Percentiles rank a stretch among this genome's conserved stretches.
Conservation (phyloP, 2,797 vertebrate genomes). For the Arrhamphus sclerolepis region DNA sequence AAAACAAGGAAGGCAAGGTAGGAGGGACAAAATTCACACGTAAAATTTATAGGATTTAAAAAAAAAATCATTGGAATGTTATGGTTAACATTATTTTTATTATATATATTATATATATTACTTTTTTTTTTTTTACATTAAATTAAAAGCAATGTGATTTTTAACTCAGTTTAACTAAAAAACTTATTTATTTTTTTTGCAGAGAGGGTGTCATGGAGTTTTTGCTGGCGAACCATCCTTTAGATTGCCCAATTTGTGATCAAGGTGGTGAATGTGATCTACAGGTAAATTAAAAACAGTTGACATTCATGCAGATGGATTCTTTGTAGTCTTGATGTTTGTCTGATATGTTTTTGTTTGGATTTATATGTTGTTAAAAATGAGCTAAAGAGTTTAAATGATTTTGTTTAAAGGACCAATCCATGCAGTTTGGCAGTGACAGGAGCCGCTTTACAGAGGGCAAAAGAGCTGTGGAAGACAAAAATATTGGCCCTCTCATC, state of each 20-base stretch:
- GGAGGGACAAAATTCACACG: background rate
- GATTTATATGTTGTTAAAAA: background rate
- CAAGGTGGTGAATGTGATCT: conserved; percentile 97
- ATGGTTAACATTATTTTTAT: too few relatives aligned
- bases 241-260: conserved; percentile 98
- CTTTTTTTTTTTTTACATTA: background rate
- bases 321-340: too few relatives aligned
- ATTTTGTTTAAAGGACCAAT: conserved; percentile 71
- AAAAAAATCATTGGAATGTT: background rate
- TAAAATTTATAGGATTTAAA: too few relatives aligned
- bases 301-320: too few relatives aligned
- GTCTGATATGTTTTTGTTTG: background rate
- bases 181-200: conserved; percentile 32
- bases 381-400: background rate
- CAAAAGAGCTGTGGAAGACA: conserved; percentile 96
- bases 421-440: conserved; percentile 96
- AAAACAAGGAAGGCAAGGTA: conserved; percentile 95
- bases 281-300: conserved; percentile 81
- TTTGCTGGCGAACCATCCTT: conserved; percentile 92
- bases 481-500: conserved; percentile 93
- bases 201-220: conserved; percentile 99
- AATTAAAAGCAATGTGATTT: background rate
- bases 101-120: too few relatives aligned
- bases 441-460: conserved; percentile 91
- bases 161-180: background rate